A percentile compares a stretch with the other conserved stretches of the same genome.
Conservation (phyloP, 1,140 invertebrate species). For the Psix sp. region DNA sequence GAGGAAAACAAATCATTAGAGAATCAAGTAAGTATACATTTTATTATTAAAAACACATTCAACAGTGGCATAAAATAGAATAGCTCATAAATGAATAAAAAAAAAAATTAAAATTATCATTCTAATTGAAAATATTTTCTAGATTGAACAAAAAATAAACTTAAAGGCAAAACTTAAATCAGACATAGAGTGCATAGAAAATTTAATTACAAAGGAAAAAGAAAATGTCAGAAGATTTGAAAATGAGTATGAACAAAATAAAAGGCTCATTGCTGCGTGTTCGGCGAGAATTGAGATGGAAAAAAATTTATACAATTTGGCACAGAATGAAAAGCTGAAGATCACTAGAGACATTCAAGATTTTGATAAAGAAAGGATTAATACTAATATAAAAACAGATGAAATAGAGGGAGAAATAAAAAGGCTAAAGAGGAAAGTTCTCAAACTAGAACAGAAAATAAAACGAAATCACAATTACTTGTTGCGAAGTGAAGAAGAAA, state of each 20-base stretch:
- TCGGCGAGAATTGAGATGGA: constrained; percentile 81
- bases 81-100: neutral
- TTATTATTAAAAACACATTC: constrained; percentile 23
- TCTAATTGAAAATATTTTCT: constrained; percentile 9
- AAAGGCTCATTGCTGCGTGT: constrained; percentile 78
- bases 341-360: constrained; percentile 76
- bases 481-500: constrained; percentile 80
- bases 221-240: constrained; percentile 61
- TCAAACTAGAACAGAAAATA: constrained; percentile 78
- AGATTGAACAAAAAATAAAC: constrained; percentile 71
- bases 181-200: constrained; percentile 62
- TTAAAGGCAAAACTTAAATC: constrained; percentile 58
- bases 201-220: constrained; percentile 62
- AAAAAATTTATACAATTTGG: constrained; percentile 78
- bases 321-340: constrained; percentile 75
- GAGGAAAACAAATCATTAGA: constrained; percentile 83
- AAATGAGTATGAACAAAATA: constrained; percentile 66
- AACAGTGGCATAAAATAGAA: constrained; percentile 5
- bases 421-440: constrained; percentile 78
- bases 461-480: constrained; percentile 80
- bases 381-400: constrained; percentile 73
- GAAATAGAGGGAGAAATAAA: constrained; percentile 67
- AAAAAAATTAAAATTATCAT: constrained; percentile 2
- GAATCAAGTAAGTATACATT: constrained; percentile 73
- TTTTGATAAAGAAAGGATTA: constrained; percentile 76